phyloP scores from a whole-genome alignment of 1,140 invertebrate genomes.

The Papilio xuthus region DNA sequence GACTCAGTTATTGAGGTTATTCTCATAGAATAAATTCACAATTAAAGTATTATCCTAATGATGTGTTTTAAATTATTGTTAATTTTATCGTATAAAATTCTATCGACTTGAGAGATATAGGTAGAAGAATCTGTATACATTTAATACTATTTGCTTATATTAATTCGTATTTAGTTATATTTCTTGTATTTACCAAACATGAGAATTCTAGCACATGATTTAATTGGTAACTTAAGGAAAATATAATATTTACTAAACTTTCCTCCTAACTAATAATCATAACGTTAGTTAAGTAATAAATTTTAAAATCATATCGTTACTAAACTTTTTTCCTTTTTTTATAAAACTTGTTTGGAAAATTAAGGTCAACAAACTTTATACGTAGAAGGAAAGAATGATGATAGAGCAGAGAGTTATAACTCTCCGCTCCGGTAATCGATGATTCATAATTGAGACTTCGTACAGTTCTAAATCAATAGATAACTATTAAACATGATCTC shows the following conservation, averaged over 20 bases:
- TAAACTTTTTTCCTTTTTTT: background rate
- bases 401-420: slow-evolving; percentile 57
- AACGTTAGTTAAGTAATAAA: slow-evolving; percentile 6
- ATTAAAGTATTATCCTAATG: background rate
- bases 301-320: background rate
- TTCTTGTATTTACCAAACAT: no score
- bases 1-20: slow-evolving; percentile 30
- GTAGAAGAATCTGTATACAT: background rate
- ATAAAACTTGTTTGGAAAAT: background rate
- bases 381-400: slow-evolving; percentile 49
- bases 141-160: no score
- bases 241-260: background rate
- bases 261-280: background rate
- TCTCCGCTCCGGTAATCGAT: slow-evolving; percentile 61
- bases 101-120: background rate
- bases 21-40: slow-evolving; percentile 17
- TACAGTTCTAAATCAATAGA: slow-evolving; percentile 69
- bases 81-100: no score
- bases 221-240: background rate
- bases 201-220: no score
- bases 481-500: slow-evolving; percentile 73
- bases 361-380: slow-evolving; percentile 52
- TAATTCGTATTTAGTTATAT: no score
- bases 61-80: background rate
- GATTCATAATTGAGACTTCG: slow-evolving; percentile 72